phyloP scores from a whole-genome alignment of 1,140 invertebrate species.

The Hyposmocoma kahamanoa region DNA sequence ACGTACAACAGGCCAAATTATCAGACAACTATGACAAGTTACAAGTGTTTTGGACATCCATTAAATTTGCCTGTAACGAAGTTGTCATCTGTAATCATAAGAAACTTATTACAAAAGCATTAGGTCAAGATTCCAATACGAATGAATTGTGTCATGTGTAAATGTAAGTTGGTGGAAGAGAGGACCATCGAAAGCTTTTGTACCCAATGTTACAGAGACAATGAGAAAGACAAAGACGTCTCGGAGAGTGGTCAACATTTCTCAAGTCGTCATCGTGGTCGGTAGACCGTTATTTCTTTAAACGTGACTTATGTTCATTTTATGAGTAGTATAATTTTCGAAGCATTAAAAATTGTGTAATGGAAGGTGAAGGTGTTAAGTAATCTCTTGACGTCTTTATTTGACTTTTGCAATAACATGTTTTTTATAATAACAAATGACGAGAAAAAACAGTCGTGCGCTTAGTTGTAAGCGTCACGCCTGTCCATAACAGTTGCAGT shows the following conservation, averaged over 20 bases:
- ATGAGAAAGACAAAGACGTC: slow-evolving; percentile 50
- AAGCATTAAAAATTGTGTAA: too few relatives aligned
- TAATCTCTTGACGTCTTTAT: too few relatives aligned
- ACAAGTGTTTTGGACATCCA: slow-evolving; percentile 47
- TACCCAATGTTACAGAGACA: slow-evolving; percentile 46
- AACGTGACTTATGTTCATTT: slow-evolving; percentile 20
- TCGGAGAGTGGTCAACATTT: slow-evolving; percentile 50
- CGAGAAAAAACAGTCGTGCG: too few relatives aligned
- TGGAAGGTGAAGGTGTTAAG: too few relatives aligned
- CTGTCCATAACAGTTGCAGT: too few relatives aligned
- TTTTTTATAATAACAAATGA: too few relatives aligned
- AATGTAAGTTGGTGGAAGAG: slow-evolving; percentile 19
- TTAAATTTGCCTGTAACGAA: slow-evolving; percentile 12
- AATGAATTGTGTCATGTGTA: not conserved
- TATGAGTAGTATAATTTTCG: too few relatives aligned
- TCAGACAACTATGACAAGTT: slow-evolving; percentile 63
- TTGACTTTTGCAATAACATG: too few relatives aligned
- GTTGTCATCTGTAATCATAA: slow-evolving; percentile 7
- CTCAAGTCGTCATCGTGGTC: slow-evolving; percentile 12
- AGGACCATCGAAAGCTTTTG: slow-evolving; percentile 47
- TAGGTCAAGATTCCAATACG: slow-evolving; percentile 16
- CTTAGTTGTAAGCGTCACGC: too few relatives aligned
- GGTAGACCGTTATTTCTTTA: slow-evolving; percentile 27
- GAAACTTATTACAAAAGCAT: slow-evolving; percentile 12
- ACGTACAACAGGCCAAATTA: slow-evolving; percentile 48